Evolutionary conservation across 2,888 invertebrate species (phyloP), one percentile per base, ranked within the genome.

Genomic region (Chrysomela aeneicollis): DNA sequence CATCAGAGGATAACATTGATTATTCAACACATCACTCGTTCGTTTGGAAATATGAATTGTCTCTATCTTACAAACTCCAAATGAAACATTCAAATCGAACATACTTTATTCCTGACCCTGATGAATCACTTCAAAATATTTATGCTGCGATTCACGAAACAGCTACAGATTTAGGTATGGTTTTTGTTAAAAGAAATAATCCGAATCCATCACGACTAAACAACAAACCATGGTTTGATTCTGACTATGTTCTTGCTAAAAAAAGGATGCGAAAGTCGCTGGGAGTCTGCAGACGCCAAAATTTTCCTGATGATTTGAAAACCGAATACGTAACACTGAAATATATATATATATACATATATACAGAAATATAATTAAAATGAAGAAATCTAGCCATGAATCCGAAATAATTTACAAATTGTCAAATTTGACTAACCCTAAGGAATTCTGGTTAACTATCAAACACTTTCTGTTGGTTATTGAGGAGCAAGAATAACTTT

Each of bases 171-270:
- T 46, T 46, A n/a, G 46, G 46, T 17, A 46, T 46, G 46, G 46
- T 46, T n/a, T n/a, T 10, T 46, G 12, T 17, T 10, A 46, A 46
- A 46, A 46, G 8, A 17, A 46, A 46, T 8, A 1, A 6, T 46
- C 12, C 19, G 49, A 18, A 18, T 18, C 1, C 4, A 10, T n/a
- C 9, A 10, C 21, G n/a, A 8, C 49, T n/a, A 21, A 46, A 15
- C 2, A 46, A 49, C 49, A 49, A 49, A 49, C 49, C 18, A 5
- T 49, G 49, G 19, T 49, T 49, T 49, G 49, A 49, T 49, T 49
- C 17, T 10, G 49, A 49, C 19, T 49, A 18, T n/a, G 21, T 1
- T 49, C 6, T n/a, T 49, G 19, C 49, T 18, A 35, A 49, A 49
- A 49, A 49, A 49, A 49, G 19, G 15, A 2, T 49, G 49, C 8